A percentile compares a stretch with the other conserved stretches of the same genome.
These are phyloP conservation scores for Ibidorhyncha struthersii DNA, from an alignment of 2,113 vertebrate species.

Conservation along the genomic window DNA sequence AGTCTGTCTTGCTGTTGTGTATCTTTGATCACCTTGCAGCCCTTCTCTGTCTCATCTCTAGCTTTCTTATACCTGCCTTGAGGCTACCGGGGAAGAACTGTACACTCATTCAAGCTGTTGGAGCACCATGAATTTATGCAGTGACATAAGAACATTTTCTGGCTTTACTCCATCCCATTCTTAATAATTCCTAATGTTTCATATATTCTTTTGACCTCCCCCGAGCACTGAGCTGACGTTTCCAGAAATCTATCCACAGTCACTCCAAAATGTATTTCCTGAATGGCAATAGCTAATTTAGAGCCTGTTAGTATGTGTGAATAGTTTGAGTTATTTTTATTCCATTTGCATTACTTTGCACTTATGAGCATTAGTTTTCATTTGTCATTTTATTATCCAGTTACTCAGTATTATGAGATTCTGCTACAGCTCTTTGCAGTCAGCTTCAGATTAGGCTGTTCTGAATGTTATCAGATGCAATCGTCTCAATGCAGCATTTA, in stretches of 20 bases:
- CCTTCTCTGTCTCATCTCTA: background rate
- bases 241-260: background rate
- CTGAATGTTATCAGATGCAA: background rate
- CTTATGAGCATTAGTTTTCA: conserved; percentile 28
- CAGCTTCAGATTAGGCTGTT: conserved; percentile 2
- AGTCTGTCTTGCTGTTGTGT: background rate
- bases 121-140: background rate
- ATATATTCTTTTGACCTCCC: background rate
- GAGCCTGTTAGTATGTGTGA: background rate
- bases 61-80: background rate
- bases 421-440: background rate
- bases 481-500: background rate
- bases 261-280: conserved; percentile 12
- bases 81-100: background rate
- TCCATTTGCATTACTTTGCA: conserved; percentile 16
- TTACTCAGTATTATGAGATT: background rate
- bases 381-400: conserved; percentile 37
- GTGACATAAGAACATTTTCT: background rate
- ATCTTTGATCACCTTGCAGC: background rate
- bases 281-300: background rate
- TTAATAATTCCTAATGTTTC: background rate
- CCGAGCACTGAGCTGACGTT: background rate
- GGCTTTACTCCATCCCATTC: background rate
- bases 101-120: background rate
- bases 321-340: conserved; percentile 30